A percentile compares a stretch with the other conserved stretches of the same genome.
These are phyloP conservation scores for Hemichromis elongatus DNA, from an alignment of 2,113 vertebrate species.

Conservation along the genomic window DNA sequence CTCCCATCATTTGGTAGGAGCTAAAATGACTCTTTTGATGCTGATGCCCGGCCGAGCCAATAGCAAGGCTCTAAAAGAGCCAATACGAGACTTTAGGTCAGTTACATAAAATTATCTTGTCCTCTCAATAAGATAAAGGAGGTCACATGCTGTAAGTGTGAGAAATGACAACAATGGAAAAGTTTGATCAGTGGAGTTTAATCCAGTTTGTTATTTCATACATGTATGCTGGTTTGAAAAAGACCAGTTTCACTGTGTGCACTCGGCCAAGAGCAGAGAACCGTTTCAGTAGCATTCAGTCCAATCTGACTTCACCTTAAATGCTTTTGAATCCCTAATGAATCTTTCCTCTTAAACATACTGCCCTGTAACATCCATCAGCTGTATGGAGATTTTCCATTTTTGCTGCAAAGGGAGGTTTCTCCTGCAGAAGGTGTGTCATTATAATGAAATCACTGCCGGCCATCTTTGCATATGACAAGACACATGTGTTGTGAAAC, in stretches of 20 bases:
- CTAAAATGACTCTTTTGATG: not conserved
- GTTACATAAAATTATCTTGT: not conserved
- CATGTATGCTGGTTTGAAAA: conserved; percentile 33
- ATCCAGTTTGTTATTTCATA: conserved; percentile 28
- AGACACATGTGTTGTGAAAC: not conserved
- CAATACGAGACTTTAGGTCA: not conserved
- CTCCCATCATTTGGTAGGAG: not conserved
- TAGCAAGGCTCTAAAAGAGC: not conserved
- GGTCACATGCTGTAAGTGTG: not conserved
- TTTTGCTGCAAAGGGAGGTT: not conserved
- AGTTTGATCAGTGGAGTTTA: conserved; percentile 21
- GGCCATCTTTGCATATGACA: not conserved
- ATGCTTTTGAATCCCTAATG: not conserved
- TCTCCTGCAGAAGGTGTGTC: not conserved
- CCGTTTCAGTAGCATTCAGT: not conserved
- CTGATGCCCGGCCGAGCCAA: not conserved
- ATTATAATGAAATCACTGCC: not conserved
- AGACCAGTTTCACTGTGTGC: not conserved
- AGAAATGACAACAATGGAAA: not conserved
- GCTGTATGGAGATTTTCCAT: not conserved
- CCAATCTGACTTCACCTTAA: not conserved
- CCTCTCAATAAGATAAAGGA: not conserved
- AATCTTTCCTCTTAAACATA: not conserved
- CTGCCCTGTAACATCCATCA: not conserved
- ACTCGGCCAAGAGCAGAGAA: not conserved